A percentile compares a stretch with the other conserved stretches of the same genome.
phyloP scores from a whole-genome alignment of 2,113 vertebrate species.

The Clarias macrocephalus region DNA sequence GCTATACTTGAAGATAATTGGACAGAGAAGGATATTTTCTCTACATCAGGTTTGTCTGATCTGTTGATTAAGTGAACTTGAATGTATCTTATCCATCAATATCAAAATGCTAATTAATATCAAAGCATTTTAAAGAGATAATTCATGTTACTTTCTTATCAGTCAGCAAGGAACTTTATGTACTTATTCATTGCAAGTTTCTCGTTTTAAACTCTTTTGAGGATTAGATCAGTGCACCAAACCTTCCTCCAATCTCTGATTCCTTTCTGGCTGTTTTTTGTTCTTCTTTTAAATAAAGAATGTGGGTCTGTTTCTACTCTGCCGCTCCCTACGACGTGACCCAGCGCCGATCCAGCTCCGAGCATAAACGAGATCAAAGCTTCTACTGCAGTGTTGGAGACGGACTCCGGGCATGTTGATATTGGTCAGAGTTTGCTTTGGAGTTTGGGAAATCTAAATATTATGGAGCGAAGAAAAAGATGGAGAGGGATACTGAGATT shows the following conservation, averaged over 20 bases:
- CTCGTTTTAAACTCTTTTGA: no score
- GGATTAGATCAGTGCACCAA: background rate
- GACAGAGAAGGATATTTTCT: no score
- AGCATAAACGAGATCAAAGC: constrained; percentile 65
- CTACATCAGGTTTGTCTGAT: background rate
- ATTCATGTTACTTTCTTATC: background rate
- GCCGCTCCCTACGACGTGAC: constrained; percentile 1
- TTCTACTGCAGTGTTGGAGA: constrained; percentile 54
- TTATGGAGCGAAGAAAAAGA: constrained; percentile 69
- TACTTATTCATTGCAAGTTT: background rate
- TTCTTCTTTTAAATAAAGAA: background rate
- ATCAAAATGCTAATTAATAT: background rate
- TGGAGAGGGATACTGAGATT: background rate
- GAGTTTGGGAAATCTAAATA: constrained; percentile 72
- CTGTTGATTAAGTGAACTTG: no score
- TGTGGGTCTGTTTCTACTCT: constrained; percentile 31
- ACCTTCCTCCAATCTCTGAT: background rate
- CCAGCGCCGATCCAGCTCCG: background rate
- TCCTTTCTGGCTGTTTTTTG: background rate
- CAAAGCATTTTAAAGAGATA: background rate
- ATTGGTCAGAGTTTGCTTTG: constrained; percentile 66
- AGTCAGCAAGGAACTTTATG: background rate
- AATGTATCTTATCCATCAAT: background rate
- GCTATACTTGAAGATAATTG: no score
- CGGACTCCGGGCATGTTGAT: constrained; percentile 58